Evolutionary conservation across 2,113 vertebrate genomes (phyloP), one percentile per base, ranked within the genome.

Genomic region (Dasyprocta punctata): DNA sequence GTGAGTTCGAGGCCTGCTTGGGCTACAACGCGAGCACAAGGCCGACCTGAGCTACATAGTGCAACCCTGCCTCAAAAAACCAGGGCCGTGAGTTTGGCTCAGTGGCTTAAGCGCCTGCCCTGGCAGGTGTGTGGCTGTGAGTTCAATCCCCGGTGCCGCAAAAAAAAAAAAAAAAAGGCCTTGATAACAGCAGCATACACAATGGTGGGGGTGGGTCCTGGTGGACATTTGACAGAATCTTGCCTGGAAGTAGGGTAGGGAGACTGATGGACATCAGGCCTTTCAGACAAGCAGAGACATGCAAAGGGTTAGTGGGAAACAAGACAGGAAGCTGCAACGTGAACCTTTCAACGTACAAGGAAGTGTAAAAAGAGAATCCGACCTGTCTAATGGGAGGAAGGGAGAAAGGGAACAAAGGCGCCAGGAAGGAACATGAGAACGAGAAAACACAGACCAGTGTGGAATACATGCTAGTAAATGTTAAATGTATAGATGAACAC

Each of bases 261-360:
- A 75, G 44, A 8, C 88, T 9, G 54, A n/a, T 10, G 54, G 19
- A 49, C 24, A n/a, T 77, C 2, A 14, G 67, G n/a, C 12, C 41
- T 77, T 49, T 75, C 47, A 56, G 71, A 33, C 3, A 4, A 61
- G 30, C 47, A 26, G 16, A 24, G 9, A 28, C 3, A 1, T 60
- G 89, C 69, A n/a, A 49, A 33, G 47, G 9, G n/a, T 0, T 0
- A 22, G 47, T 0, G 9, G 89, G 5, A 75, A 58, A 20, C 0
- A 38, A 78, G 56, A 56, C 0, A 7, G 38, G 44, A 2, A 36
- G 13, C 3, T 6, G n/a, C 26, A 9, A 33, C 3, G 3, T 3
- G 5, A 38, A 52, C 1, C 20, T 54, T 28, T 41, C 56, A 36
- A 20, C 82, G 71, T 17, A 67, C 52, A 0, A 38, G 69, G 71